Percentiles rank a stretch among this genome's conserved stretches.
Evolutionary conservation across 1,140 invertebrate genomes (phyloP).

Genomic region (Alviniconcha marisindica): DNA sequence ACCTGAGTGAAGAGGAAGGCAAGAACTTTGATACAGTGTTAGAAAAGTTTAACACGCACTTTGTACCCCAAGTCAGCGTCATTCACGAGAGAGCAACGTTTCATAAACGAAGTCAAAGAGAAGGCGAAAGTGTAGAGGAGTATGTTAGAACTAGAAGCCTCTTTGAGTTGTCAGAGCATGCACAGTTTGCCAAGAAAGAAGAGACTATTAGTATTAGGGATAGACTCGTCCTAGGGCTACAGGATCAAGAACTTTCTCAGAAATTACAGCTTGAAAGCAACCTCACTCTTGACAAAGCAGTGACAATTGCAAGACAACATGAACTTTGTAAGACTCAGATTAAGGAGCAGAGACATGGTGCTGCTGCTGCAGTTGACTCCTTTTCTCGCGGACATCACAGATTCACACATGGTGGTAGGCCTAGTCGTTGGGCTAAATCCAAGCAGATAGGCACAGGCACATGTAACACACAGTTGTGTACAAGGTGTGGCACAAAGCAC

Average conservation of each 20-base stretch:
- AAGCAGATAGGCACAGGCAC: neutral
- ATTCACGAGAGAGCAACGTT: neutral
- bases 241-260: neutral
- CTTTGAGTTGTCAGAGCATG: constrained; percentile 19
- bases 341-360: neutral
- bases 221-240: constrained; percentile 23
- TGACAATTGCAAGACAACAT: neutral
- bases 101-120: neutral
- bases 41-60: neutral
- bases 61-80: neutral
- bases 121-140: constrained; percentile 20
- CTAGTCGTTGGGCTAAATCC: neutral
- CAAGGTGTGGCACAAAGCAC: neutral
- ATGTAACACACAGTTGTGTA: neutral
- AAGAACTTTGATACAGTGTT: neutral
- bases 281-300: neutral
- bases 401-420: neutral
- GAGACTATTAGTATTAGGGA: constrained; percentile 26
- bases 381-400: neutral
- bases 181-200: constrained; percentile 31
- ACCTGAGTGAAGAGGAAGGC: neutral
- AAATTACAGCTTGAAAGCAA: neutral
- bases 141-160: constrained; percentile 9
- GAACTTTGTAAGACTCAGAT: neutral
- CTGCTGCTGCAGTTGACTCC: neutral